A percentile compares a stretch with the other conserved stretches of the same genome.
These are phyloP conservation scores for Pachyrhynchus sulphureomaculatus DNA, from an alignment of 1,140 invertebrate genomes.

Conservation along the genomic window DNA sequence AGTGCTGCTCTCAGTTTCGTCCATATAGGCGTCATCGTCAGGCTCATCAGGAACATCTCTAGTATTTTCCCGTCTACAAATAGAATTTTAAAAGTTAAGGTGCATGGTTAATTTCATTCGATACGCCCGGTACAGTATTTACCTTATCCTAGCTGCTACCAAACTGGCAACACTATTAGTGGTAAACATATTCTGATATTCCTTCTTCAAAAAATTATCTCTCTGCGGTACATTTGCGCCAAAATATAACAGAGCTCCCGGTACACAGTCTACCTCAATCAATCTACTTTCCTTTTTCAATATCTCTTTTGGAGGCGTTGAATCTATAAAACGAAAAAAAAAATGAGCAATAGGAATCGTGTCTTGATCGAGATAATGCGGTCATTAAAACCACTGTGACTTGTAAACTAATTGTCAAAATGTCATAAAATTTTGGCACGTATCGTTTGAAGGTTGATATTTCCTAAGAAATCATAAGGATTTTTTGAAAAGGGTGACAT, in stretches of 20 bases:
- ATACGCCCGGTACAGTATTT: no score
- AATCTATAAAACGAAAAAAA: conserved; percentile 55
- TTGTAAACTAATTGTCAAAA: no score
- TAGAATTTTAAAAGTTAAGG: conserved; percentile 11
- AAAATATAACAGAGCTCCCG: conserved; percentile 75
- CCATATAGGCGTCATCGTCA: conserved; percentile 20
- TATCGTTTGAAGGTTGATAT: no score
- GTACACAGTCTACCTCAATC: conserved; percentile 70
- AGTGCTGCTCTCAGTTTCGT: conserved; percentile 22
- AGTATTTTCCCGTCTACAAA: conserved; percentile 37
- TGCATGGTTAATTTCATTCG: conserved; percentile 5
- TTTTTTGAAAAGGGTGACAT: no score
- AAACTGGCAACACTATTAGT: conserved; percentile 52
- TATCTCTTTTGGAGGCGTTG: conserved; percentile 71
- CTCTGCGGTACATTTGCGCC: conserved; percentile 49
- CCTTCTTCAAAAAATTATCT: conserved; percentile 47
- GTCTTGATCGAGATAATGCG: no score
- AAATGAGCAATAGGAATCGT: neutral
- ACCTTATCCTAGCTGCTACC: conserved; percentile 54
- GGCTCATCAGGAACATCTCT: conserved; percentile 24
- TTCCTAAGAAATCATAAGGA: no score
- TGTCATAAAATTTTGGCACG: no score
- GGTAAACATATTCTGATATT: conserved; percentile 53
- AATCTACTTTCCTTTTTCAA: conserved; percentile 60
- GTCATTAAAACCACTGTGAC: no score